phyloP scores from a whole-genome alignment of 2,113 vertebrate species.

The Nerophis lumbriciformis region DNA sequence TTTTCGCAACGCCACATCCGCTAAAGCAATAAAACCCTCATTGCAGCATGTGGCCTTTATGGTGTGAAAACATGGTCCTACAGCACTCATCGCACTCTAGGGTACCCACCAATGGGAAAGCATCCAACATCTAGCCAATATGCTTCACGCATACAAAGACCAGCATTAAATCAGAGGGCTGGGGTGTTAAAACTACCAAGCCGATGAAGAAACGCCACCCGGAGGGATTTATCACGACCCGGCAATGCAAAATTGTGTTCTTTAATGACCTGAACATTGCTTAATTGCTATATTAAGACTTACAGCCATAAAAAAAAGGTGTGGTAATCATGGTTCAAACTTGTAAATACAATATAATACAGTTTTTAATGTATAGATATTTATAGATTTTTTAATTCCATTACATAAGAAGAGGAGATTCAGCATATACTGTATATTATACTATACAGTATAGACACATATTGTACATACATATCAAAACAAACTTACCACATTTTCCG shows the following conservation, averaged over 20 bases:
- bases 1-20: neutral
- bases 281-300: neutral
- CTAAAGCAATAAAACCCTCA: neutral
- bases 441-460: too few species aligned
- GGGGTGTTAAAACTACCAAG: conserved; percentile 1
- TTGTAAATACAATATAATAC: too few species aligned
- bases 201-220: neutral
- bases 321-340: too few species aligned
- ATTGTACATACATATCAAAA: too few species aligned
- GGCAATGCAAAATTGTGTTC: neutral
- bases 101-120: conserved; percentile 31
- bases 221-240: neutral
- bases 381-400: too few species aligned
- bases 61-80: conserved; percentile 1
- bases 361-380: too few species aligned
- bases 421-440: too few species aligned
- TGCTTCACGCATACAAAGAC: conserved; percentile 30
- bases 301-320: neutral
- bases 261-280: neutral
- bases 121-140: conserved; percentile 39
- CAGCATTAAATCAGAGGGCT: conserved; percentile 30
- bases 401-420: too few species aligned
- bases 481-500: too few species aligned
- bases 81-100: conserved; percentile 27
- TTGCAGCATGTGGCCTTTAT: conserved; percentile 6